Evolutionary conservation across 2,888 invertebrate species (phyloP), one percentile per base, ranked within the genome.

Genomic region (Trissolcus brochymenae): DNA sequence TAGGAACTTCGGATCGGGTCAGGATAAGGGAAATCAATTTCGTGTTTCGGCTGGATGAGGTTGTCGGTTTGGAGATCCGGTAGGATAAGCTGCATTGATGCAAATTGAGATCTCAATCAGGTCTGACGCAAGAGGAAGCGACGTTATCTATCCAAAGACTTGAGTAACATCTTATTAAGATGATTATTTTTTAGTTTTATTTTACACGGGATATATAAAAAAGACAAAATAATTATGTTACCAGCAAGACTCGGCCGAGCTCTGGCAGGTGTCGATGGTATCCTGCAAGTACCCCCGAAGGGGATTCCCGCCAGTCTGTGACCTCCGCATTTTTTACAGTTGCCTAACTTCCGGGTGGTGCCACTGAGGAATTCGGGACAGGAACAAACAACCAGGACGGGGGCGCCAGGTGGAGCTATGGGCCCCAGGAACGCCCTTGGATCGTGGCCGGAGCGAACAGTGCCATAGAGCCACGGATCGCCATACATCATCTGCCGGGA

Each of bases 301-400:
- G 91, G 90, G 76, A 94, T 92, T 83, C 95, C 91, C 74, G 94
- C 94, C 85, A 95, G 90, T 81, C 95, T 92, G 85, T 94, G 94
- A 84, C 95, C 95, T 86, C 94, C 95, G 90, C 95, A 95, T 91
- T 95, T 95, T 90, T 95, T 94, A 91, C 95, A 95, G 84, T 94
- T 92, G 85, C 95, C 94, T 88, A 93, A 92, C 90, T 94, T 95
- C 86, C 93, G 92, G 86, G 92, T 92, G 71, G 95, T 95, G 84
- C 95, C 95, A 80, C 92, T 93, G 71, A 95, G 90, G 88, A 95
- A 95, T 90, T 95, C 95, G 80, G 94, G 92, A 89, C 95, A 95
- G 89, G 95, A 94, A 91, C 95, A 95, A 87, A 95, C 92, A 82
- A 94, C 93, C 80, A 95, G 93, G 74, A 94, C 93, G 73, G 93